phyloP scores from a whole-genome alignment of 2,797 vertebrate genomes.

The Tangara arthus region DNA sequence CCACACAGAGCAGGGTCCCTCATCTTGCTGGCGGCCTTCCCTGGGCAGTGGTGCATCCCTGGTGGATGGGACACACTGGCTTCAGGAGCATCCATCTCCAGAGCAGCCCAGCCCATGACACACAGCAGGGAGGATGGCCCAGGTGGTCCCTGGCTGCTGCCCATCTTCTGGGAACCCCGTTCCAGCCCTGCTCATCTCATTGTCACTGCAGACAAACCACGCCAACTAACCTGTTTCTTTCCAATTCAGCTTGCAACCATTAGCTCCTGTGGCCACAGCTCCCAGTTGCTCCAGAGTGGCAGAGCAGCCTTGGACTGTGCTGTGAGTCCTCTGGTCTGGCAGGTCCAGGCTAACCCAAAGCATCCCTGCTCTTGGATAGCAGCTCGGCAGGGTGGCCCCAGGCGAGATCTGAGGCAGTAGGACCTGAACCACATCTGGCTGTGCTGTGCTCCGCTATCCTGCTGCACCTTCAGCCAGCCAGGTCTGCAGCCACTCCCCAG shows the following conservation, averaged over 20 bases:
- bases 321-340: background rate
- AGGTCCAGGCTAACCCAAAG: background rate
- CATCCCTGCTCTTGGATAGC: background rate
- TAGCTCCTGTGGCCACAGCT: background rate
- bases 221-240: background rate
- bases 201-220: background rate
- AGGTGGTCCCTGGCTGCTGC: background rate
- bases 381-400: background rate
- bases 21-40: background rate
- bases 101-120: background rate
- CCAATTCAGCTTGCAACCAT: background rate
- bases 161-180: accelerated
- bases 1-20: background rate
- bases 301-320: background rate
- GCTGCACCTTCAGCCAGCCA: background rate
- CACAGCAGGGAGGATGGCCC: background rate
- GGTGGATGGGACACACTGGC: accelerated
- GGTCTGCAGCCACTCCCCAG: background rate
- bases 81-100: background rate
- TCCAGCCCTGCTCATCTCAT: background rate
- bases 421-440: background rate
- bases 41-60: background rate
- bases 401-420: background rate
- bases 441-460: background rate
- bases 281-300: background rate